Base-by-base conservation (phyloP, 2,797 vertebrate species). In the Geotrypetes seraphini region DNA sequence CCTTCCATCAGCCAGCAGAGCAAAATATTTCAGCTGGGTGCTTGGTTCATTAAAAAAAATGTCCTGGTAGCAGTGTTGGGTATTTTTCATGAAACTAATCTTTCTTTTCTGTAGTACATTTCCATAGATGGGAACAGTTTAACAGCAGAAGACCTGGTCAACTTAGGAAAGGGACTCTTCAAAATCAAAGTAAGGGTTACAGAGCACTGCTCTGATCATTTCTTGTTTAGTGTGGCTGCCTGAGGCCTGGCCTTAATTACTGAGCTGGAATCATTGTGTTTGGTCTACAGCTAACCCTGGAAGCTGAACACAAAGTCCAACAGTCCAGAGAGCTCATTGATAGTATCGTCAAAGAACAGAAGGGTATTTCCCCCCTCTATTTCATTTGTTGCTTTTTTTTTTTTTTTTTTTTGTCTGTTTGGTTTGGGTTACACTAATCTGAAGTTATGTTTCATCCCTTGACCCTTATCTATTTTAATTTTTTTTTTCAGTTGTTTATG, bases 291-390 rank as follows among this genome's bases (percentile, higher is more conserved):
- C 75, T 98, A 46, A 88, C 88, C 11, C 28, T 65, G 0, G 75
- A 78, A 38, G 89, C 93, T 27, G 88, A 94, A 59, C 59, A 10
- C 31, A 91, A 82, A 43, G 90, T 98, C 26, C 86, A 76, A 39
- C 54, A 85, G 53, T 77, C 93, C 23, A 80, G 91, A 61, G 85
- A 91, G 46, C 89, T 97, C 59, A 85, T 98, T 71, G 89, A 97
- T 65, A 90, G 79, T 9, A 97, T 98, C 7, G 78, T 96, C 36
- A 87, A 88, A 62, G 92, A 96, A 56, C 86, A 90, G 57, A 95
- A 75, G 12, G 88, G 94, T 97, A 71, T 38, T n/a, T 18, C 30
- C 23, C n/a, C 38, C 52, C 50, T 34, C 34, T 29, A 31, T 33
- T 49, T 19, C n/a, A 26, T 16, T 16, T 10, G 10, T 8, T 10